A percentile compares a stretch with the other conserved stretches of the same genome.
phyloP scores from a whole-genome alignment of 1,140 invertebrate genomes.

The Drosophila asahinai region DNA sequence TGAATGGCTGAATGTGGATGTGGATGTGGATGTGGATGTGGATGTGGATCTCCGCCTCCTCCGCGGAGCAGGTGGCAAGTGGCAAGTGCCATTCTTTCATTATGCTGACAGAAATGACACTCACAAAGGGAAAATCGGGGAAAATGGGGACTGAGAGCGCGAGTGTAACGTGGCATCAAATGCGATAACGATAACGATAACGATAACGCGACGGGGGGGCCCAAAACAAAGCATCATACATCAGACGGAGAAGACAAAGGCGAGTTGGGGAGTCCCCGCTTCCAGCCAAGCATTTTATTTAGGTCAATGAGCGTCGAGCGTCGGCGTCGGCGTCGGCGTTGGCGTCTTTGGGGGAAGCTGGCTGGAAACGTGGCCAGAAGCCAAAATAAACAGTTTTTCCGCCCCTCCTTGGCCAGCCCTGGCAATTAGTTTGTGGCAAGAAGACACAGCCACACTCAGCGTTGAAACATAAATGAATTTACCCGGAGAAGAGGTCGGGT shows the following conservation, averaged over 20 bases:
- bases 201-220: conserved; percentile 50
- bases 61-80: conserved; percentile 44
- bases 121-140: conserved; percentile 32
- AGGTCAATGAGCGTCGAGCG: conserved; percentile 69
- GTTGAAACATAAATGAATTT: conserved; percentile 5
- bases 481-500: not conserved
- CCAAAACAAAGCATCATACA: conserved; percentile 46
- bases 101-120: conserved; percentile 71
- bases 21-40: conserved; percentile 4
- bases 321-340: too few species aligned
- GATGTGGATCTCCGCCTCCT: too few species aligned
- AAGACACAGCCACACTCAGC: not conserved
- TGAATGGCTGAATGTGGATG: conserved; percentile 36
- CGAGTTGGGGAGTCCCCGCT: conserved; percentile 5
- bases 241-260: conserved; percentile 56
- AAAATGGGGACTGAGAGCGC: conserved; percentile 12
- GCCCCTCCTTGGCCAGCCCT: conserved; percentile 23
- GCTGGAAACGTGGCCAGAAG: conserved; percentile 32
- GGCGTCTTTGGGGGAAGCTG: not conserved
- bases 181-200: conserved; percentile 71
- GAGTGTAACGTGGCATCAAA: conserved; percentile 64
- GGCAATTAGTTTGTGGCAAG: conserved; percentile 52
- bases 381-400: conserved; percentile 45
- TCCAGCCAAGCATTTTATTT: conserved; percentile 70
- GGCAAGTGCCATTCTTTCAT: conserved; percentile 58